Evolutionary conservation across 2,113 vertebrate species (phyloP), one percentile per base, ranked within the genome.

Genomic region (Archocentrus centrarchus): DNA sequence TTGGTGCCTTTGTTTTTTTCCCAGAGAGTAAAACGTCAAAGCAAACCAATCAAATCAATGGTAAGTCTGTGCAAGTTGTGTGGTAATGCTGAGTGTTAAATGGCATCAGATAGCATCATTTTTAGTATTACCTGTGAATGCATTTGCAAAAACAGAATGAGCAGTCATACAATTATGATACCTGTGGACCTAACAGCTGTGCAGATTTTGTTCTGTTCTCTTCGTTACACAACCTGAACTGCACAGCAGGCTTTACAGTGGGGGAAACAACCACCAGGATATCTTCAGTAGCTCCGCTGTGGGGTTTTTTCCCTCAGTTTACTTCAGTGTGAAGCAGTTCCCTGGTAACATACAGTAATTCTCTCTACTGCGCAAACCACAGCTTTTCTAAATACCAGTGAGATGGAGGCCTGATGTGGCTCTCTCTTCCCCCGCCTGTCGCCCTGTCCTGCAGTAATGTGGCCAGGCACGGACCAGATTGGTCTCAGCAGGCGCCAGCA

Each of bases 11-110:
- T 86, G 58, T 86, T 86, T 94, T 6, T 89, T 81, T 93, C 92
- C 11, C 92, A 97, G 96, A 96, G 96, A 86, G 59, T 79, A 44
- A 95, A 92, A 85, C 94, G 93, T 35, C 95, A 97, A 75, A 94
- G 81, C 77, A 95, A 92, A 88, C 47, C 84, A 55, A 44, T 92
- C 8, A 96, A 94, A 88, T 83, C 95, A 55, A 88, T 86, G 92
- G 96, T 97, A 91, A 95, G 96, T 87, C 6, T 83, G 22, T 32
- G 47, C 6, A 17, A 35, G 62, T 30, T 39, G 11, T 14, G 63
- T 17, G 27, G 1, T 47, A 47, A 0, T 11, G 64, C 64, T 68
- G 24, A 24, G 63, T 44, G 24, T 27, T 6, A 8, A 22, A 14
- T 68, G 14, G 14, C 14, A 50, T 35, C 37, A 37, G 35, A 35